phyloP scores from a whole-genome alignment of 1,140 invertebrate species.

The Brachionus manjavacas region DNA sequence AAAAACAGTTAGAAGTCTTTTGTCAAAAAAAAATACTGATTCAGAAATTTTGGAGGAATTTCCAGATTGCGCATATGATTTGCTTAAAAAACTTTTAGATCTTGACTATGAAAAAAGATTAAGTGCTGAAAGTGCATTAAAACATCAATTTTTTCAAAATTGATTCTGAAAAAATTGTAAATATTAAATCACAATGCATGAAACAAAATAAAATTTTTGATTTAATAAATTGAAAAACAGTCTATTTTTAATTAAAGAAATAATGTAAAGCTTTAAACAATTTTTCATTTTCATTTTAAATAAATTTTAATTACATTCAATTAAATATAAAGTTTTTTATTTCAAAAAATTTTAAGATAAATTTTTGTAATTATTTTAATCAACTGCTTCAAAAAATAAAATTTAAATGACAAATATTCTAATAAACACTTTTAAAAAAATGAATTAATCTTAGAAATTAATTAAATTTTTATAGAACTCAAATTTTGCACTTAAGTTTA shows the following conservation, averaged over 20 bases:
- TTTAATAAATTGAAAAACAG: too few species aligned
- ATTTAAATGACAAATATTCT: too few species aligned
- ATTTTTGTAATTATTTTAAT: too few species aligned
- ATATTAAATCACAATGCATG: background rate
- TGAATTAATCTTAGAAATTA: too few species aligned
- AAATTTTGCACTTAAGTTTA: too few species aligned
- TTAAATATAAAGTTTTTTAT: too few species aligned
- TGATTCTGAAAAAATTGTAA: background rate
- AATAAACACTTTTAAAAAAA: too few species aligned
- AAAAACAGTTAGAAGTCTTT: background rate
- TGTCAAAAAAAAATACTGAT: background rate
- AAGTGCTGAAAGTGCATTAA: slow-evolving; percentile 51
- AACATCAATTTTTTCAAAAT: slow-evolving; percentile 51
- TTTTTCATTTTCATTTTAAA: too few species aligned
- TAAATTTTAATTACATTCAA: too few species aligned
- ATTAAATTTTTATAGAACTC: too few species aligned
- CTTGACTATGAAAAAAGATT: slow-evolving; percentile 53
- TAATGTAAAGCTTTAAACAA: background rate
- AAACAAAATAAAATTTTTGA: background rate
- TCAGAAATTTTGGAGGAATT: slow-evolving; percentile 45
- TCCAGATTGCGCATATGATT: slow-evolving; percentile 51
- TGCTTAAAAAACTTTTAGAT: slow-evolving; percentile 52
- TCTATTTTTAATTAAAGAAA: background rate
- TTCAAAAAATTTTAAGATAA: too few species aligned
- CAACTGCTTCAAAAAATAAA: too few species aligned